phyloP scores from a whole-genome alignment of 1,140 invertebrate genomes.

The Micrasema longulum region DNA sequence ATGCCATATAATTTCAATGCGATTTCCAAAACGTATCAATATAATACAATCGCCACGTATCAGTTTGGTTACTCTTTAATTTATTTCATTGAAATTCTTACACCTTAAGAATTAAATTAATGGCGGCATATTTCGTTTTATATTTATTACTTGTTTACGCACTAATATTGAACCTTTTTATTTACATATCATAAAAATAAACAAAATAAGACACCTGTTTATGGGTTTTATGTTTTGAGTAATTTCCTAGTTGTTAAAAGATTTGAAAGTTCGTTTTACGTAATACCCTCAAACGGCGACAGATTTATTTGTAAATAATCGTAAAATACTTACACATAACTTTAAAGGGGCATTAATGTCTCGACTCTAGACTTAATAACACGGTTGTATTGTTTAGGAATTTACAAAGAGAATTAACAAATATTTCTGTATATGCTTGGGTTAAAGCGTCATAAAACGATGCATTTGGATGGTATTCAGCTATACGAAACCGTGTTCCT shows the following conservation, averaged over 20 bases:
- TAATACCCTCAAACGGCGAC: conserved; percentile 9
- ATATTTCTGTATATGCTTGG: conserved; percentile 7
- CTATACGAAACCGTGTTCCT: background rate
- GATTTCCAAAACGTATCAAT: too few species aligned
- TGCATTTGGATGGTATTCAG: too few species aligned
- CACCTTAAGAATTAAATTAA: background rate
- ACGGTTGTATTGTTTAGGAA: conserved; percentile 19
- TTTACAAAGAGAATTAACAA: conserved; percentile 5
- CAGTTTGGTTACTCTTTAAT: too few species aligned
- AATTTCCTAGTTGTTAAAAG: background rate
- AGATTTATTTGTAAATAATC: conserved; percentile 10
- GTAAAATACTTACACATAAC: conserved; percentile 22
- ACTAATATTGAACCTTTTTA: background rate
- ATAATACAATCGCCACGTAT: too few species aligned
- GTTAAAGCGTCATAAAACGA: conserved; percentile 10
- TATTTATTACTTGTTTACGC: conserved; percentile 3
- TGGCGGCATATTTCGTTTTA: background rate
- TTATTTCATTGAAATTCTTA: too few species aligned
- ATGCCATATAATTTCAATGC: too few species aligned
- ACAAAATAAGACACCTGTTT: conserved; percentile 1
- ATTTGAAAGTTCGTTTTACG: conserved; percentile 18
- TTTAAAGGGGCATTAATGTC: conserved; percentile 8
- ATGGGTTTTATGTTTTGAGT: background rate
- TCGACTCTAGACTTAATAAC: conserved; percentile 1
- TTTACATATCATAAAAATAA: conserved; percentile 3